Evolutionary conservation across 2,113 vertebrate genomes (phyloP).

Genomic region (Mirounga angustirostris): DNA sequence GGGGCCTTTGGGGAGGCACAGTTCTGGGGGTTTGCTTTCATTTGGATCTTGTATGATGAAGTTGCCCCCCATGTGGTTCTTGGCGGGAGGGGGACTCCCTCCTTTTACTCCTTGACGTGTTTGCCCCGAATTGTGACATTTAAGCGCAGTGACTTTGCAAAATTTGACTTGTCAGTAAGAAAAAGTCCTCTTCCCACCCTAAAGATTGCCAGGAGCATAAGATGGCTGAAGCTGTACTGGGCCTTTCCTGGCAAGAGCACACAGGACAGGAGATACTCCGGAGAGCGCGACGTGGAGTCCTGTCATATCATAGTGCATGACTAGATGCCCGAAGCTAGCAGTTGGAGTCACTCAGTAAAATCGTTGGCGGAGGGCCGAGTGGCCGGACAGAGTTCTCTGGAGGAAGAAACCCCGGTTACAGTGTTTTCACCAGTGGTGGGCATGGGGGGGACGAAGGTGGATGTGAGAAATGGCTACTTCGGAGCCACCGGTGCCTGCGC

Average conservation of each 20-base stretch:
- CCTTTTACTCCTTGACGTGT: background rate
- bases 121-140: conserved; percentile 62
- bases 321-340: conserved; percentile 72
- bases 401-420: background rate
- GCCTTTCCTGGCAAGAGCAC: conserved; percentile 86
- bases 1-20: background rate
- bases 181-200: conserved; percentile 69
- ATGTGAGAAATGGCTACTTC: background rate
- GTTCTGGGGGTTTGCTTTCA: background rate
- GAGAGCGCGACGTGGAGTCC: conserved; percentile 83
- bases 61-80: background rate
- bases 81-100: background rate
- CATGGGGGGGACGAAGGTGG: background rate
- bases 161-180: conserved; percentile 63
- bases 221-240: conserved; percentile 74
- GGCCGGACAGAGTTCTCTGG: conserved; percentile 26
- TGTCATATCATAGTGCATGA: conserved; percentile 80
- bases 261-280: conserved; percentile 82
- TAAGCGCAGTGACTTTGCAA: conserved; percentile 74
- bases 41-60: background rate
- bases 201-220: conserved; percentile 86
- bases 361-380: conserved; percentile 18
- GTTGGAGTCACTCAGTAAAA: conserved; percentile 68
- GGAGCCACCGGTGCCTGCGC: background rate
- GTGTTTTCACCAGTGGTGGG: background rate